A percentile compares a stretch with the other conserved stretches of the same genome.
These are phyloP conservation scores for Macrostomum lignano DNA, from an alignment of 1,140 invertebrate genomes.

Conservation along the genomic window DNA sequence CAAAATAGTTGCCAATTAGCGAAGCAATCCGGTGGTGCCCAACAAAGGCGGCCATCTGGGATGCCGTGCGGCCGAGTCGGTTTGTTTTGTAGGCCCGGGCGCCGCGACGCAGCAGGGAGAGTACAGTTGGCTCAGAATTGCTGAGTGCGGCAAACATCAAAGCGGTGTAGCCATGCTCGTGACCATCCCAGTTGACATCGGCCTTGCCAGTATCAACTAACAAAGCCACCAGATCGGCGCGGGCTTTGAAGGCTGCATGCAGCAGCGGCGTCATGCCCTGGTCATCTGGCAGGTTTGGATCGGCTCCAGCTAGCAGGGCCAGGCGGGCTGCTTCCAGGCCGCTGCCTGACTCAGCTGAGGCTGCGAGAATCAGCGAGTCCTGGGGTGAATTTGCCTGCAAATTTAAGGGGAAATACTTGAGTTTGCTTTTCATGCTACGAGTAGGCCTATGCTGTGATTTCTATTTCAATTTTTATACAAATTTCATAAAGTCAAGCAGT, in stretches of 20 bases:
- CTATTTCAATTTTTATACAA: too few relatives aligned
- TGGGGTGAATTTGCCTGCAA: too few relatives aligned
- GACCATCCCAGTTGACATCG: constrained; percentile 58
- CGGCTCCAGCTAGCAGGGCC: too few relatives aligned
- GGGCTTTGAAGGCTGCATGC: constrained; percentile 75
- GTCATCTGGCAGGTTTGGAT: too few relatives aligned
- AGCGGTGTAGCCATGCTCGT: constrained; percentile 66
- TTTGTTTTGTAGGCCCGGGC: constrained; percentile 47
- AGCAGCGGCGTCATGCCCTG: constrained; percentile 77
- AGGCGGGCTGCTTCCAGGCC: too few relatives aligned
- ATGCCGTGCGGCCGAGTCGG: constrained; percentile 56
- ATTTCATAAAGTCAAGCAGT: too few relatives aligned
- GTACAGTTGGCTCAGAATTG: constrained; percentile 32
- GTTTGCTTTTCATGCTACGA: too few relatives aligned
- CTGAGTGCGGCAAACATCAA: constrained; percentile 87
- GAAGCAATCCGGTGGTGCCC: constrained; percentile 27
- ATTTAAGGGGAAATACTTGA: too few relatives aligned
- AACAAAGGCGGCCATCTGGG: constrained; percentile 91
- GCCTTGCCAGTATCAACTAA: constrained; percentile 71
- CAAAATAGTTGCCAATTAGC: too few relatives aligned
- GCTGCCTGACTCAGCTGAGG: too few relatives aligned
- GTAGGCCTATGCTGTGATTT: too few relatives aligned
- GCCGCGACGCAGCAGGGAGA: constrained; percentile 47
- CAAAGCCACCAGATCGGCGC: constrained; percentile 54
- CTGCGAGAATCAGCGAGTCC: too few relatives aligned